phyloP scores from a whole-genome alignment of 2,888 invertebrate species.

The Dascillus cervinus region DNA sequence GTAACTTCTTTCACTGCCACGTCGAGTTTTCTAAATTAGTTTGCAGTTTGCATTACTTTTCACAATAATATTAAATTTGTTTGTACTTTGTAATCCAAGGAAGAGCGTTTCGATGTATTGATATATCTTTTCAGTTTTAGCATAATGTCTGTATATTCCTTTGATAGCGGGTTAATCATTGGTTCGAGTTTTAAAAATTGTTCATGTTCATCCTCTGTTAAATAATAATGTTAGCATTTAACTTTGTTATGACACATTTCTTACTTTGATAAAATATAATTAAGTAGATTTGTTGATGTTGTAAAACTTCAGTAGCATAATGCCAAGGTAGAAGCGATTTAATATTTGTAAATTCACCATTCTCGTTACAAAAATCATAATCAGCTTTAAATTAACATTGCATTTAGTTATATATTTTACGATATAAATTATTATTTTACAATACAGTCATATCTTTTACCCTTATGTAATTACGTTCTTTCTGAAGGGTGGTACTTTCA shows the following conservation, averaged over 20 bases:
- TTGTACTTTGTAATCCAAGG: too few relatives aligned
- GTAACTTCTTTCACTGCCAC: not conserved
- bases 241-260: constrained; percentile 6
- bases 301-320: constrained; percentile 27
- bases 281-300: constrained; percentile 24
- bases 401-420: too few relatives aligned
- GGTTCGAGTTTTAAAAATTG: constrained; percentile 14
- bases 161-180: constrained; percentile 14
- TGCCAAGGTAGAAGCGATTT: constrained; percentile 18
- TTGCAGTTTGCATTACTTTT: too few relatives aligned
- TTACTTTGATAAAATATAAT: constrained; percentile 29
- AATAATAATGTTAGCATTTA: constrained; percentile 1
- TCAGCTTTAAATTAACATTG: constrained; percentile 20
- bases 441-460: not conserved
- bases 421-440: constrained; percentile 2
- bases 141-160: constrained; percentile 15
- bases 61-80: too few relatives aligned
- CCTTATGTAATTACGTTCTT: too few relatives aligned
- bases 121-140: constrained; percentile 11
- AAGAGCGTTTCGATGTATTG: constrained; percentile 1
- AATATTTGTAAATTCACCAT: constrained; percentile 24
- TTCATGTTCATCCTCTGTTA: constrained; percentile 18
- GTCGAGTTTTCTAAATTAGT: not conserved
- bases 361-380: constrained; percentile 32
- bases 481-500: too few relatives aligned